Evolutionary conservation across 2,888 invertebrate species (phyloP).

Genomic region (Chaetoderma sp.): DNA sequence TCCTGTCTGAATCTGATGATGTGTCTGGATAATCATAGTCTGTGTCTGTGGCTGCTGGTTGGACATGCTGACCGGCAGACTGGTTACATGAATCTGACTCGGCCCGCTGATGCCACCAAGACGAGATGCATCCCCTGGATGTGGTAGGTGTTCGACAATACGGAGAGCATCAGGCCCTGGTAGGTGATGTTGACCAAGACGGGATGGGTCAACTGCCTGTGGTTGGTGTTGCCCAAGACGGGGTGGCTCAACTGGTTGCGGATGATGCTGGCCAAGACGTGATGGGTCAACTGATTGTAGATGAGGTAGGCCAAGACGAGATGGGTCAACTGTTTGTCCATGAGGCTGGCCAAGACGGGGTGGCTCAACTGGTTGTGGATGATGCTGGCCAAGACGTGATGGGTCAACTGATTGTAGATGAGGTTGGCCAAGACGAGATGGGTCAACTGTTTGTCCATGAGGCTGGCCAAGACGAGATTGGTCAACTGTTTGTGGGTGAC

Average conservation of each 20-base stretch:
- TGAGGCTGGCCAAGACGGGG: not conserved
- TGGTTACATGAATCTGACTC: not conserved
- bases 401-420: too few relatives aligned
- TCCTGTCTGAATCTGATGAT: too few relatives aligned
- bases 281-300: conserved; percentile 39
- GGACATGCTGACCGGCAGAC: conserved; percentile 1
- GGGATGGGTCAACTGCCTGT: not conserved
- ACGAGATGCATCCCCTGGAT: not conserved
- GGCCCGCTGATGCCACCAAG: not conserved
- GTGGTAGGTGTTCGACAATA: not conserved
- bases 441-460: too few relatives aligned
- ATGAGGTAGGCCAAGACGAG: conserved; percentile 37
- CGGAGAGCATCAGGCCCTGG: not conserved
- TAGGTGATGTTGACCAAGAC: not conserved
- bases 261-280: conserved; percentile 22
- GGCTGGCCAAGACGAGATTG: too few relatives aligned
- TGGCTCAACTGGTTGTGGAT: conserved; percentile 9
- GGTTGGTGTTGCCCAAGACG: conserved; percentile 26
- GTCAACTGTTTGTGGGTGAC: too few relatives aligned
- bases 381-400: too few relatives aligned
- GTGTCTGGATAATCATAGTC: too few relatives aligned
- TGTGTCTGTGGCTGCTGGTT: not conserved
- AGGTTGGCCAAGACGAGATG: too few relatives aligned
- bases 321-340: not conserved
- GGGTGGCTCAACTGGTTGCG: conserved; percentile 16